A percentile compares a stretch with the other conserved stretches of the same genome.
These are phyloP conservation scores for Hepsetus odoe DNA, from an alignment of 2,113 vertebrate species.

Conservation along the genomic window DNA sequence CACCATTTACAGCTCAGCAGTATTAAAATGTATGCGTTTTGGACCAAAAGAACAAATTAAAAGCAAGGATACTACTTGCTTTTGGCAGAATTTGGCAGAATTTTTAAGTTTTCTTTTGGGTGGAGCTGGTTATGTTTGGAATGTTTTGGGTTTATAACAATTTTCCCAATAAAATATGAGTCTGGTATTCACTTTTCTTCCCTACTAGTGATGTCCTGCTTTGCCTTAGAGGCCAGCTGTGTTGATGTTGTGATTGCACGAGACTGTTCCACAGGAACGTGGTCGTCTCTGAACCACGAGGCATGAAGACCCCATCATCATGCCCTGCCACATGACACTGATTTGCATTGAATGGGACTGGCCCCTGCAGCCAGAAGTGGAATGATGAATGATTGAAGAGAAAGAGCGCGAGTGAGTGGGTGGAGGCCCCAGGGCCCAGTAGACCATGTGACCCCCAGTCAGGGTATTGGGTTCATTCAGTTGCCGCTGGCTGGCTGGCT, in stretches of 20 bases:
- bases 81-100: not conserved
- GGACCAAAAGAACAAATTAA: no score
- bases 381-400: constrained; percentile 75
- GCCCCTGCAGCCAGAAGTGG: constrained; percentile 53
- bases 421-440: constrained; percentile 63
- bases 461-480: constrained; percentile 80
- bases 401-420: constrained; percentile 47
- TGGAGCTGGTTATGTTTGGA: not conserved
- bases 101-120: not conserved
- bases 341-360: constrained; percentile 72
- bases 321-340: constrained; percentile 62
- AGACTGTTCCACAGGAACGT: constrained; percentile 12
- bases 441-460: constrained; percentile 76
- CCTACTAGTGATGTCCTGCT: not conserved
- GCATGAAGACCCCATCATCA: not conserved
- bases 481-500: constrained; percentile 66
- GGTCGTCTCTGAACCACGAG: constrained; percentile 20
- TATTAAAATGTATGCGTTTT: no score
- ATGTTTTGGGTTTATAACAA: not conserved
- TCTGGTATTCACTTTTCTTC: not conserved
- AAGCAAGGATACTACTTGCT: no score
- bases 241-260: constrained; percentile 2
- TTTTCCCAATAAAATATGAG: not conserved
- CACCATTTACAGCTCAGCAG: no score
- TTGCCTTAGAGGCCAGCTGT: constrained; percentile 4